phyloP scores from a whole-genome alignment of 2,888 invertebrate species.

The Caenorhabditis doughertyi region DNA sequence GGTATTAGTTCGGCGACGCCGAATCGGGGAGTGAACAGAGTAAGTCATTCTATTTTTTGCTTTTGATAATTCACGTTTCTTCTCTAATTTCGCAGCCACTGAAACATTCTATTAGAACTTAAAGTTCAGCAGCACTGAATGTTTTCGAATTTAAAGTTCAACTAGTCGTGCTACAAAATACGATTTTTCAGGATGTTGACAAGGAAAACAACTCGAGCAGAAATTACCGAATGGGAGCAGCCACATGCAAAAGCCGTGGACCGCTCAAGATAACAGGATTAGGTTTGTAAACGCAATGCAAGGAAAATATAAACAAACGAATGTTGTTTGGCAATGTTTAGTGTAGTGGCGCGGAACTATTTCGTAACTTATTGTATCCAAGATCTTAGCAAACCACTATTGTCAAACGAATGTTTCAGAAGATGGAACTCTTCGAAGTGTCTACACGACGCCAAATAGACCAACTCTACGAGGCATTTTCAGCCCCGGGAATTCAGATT shows the following conservation, averaged over 20 bases:
- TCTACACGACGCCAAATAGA: slow-evolving; percentile 73
- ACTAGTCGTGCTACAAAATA: background rate
- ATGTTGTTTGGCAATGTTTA: background rate
- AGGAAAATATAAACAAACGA: slow-evolving; percentile 3
- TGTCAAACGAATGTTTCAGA: slow-evolving; percentile 37
- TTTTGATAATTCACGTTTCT: background rate
- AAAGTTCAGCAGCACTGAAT: too few relatives aligned
- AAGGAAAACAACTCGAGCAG: slow-evolving; percentile 48
- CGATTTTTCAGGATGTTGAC: slow-evolving; percentile 38
- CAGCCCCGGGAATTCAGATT: slow-evolving; percentile 64
- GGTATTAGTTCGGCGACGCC: slow-evolving; percentile 45
- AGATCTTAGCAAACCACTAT: background rate
- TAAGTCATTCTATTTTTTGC: background rate
- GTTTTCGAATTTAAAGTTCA: background rate
- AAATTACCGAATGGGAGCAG: slow-evolving; percentile 57
- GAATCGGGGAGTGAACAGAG: slow-evolving; percentile 12
- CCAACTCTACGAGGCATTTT: slow-evolving; percentile 68
- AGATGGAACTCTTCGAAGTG: slow-evolving; percentile 69
- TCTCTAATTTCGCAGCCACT: background rate
- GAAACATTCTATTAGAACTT: background rate
- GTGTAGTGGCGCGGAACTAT: slow-evolving; percentile 29
- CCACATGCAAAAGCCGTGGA: slow-evolving; percentile 60
- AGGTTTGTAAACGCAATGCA: slow-evolving; percentile 32
- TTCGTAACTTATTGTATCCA: slow-evolving; percentile 4
- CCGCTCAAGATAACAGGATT: slow-evolving; percentile 58